Evolutionary conservation across 1,140 invertebrate species (phyloP).

Genomic region (Formica selysi): DNA sequence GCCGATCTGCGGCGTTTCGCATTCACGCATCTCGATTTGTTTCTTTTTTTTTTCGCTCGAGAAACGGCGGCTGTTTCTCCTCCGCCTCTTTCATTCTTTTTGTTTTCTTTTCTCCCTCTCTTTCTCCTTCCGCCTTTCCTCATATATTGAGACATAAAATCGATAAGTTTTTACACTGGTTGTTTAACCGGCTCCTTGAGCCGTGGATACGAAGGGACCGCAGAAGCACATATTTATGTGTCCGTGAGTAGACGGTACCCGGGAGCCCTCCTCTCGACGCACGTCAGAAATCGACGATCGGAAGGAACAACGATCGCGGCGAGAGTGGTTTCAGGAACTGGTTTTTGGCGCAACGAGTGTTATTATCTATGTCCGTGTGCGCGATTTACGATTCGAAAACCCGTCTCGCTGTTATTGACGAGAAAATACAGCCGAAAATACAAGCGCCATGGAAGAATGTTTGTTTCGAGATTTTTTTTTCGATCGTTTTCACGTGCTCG

Average conservation of each 20-base stretch:
- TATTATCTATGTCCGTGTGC: constrained; percentile 63
- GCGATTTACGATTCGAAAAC: constrained; percentile 67
- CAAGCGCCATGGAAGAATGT: not conserved
- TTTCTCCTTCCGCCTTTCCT: not conserved
- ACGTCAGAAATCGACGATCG: constrained; percentile 62
- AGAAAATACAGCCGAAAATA: constrained; percentile 54
- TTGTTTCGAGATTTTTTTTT: constrained; percentile 37
- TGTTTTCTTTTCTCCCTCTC: constrained; percentile 28
- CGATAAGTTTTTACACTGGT: constrained; percentile 73
- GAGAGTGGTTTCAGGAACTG: constrained; percentile 61
- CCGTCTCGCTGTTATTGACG: constrained; percentile 58
- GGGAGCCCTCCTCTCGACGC: constrained; percentile 42
- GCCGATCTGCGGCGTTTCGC: constrained; percentile 39
- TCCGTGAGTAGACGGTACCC: constrained; percentile 54
- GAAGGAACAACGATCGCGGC: constrained; percentile 46
- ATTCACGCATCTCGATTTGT: constrained; percentile 62
- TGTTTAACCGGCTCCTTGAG: constrained; percentile 48
- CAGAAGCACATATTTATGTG: constrained; percentile 69
- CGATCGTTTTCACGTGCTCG: too few species aligned
- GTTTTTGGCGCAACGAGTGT: constrained; percentile 48
- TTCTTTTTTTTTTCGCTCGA: constrained; percentile 64
- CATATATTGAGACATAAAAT: constrained; percentile 78
- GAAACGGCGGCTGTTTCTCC: constrained; percentile 21
- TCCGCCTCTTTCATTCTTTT: constrained; percentile 33
- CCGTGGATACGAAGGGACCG: not conserved